These are phyloP conservation scores for Zapus hudsonius DNA, from an alignment of 2,113 vertebrate genomes.

Conservation along the genomic window DNA sequence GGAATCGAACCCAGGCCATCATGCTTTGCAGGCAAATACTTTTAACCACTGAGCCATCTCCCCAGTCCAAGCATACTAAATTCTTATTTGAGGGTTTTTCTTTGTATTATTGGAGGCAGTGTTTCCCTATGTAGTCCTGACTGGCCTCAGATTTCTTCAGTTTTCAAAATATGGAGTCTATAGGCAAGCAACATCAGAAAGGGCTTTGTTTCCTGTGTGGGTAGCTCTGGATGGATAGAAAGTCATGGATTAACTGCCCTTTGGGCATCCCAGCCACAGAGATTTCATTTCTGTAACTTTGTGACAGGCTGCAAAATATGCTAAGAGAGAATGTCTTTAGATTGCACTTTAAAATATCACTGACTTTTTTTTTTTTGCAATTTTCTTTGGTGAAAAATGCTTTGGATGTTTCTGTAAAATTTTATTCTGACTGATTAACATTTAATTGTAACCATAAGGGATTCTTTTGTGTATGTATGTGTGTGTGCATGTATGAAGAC, in stretches of 20 bases:
- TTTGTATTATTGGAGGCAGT: not conserved
- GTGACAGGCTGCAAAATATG: not conserved
- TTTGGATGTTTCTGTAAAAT: slow-evolving; percentile 11
- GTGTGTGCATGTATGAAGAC: not conserved
- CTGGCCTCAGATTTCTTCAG: not conserved
- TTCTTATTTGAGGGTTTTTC: not conserved
- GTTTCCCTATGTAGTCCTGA: not conserved
- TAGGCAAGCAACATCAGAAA: not conserved
- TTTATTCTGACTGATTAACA: slow-evolving; percentile 1
- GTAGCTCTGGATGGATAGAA: not conserved
- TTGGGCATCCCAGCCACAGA: not conserved
- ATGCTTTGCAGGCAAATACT: too few species aligned
- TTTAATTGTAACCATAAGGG: not conserved
- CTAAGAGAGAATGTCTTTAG: not conserved
- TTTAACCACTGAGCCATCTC: too few species aligned
- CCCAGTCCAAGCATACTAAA: not conserved
- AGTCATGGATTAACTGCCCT: not conserved
- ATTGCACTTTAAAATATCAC: slow-evolving; percentile 1
- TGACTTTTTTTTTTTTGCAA: not conserved
- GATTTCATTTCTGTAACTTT: not conserved
- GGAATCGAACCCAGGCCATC: too few species aligned
- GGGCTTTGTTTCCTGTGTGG: not conserved
- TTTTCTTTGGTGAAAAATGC: not conserved
- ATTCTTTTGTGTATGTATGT: not conserved
- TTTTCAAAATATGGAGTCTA: not conserved